Percentiles rank a stretch among this genome's conserved stretches.
Evolutionary conservation across 2,888 invertebrate genomes (phyloP).

Genomic region (Amiota mariae): DNA sequence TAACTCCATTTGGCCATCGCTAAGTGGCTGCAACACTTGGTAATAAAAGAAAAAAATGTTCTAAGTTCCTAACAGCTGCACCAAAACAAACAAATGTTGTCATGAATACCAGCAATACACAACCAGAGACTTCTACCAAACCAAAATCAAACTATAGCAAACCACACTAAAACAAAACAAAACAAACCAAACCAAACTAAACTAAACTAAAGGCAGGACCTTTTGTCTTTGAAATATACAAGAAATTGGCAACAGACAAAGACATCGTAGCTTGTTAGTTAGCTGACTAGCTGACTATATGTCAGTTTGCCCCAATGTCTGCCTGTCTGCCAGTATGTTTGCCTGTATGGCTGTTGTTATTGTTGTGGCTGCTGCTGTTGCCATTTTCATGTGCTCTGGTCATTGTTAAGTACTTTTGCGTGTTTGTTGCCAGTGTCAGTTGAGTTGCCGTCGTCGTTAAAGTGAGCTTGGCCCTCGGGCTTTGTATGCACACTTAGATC

Average conservation of each 20-base stretch:
- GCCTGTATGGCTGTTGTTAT: conserved; percentile 13
- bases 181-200: not conserved
- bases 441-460: conserved; percentile 23
- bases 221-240: conserved; percentile 22
- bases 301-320: conserved; percentile 39
- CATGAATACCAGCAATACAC: no score
- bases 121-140: not conserved
- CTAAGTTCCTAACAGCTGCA: conserved; percentile 1
- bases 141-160: conserved; percentile 15
- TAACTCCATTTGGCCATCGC: not conserved
- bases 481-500: not conserved
- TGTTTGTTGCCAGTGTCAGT: conserved; percentile 52
- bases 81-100: conserved; percentile 6
- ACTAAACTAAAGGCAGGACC: not conserved
- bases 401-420: conserved; percentile 69
- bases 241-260: conserved; percentile 21
- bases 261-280: conserved; percentile 33
- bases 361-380: not conserved
- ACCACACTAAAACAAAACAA: not conserved
- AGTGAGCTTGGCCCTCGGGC: conserved; percentile 28
- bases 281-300: not conserved
- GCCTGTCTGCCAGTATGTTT: conserved; percentile 40
- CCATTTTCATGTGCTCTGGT: conserved; percentile 38
- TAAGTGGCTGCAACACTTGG: conserved; percentile 3
- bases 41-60: conserved; percentile 29